phyloP scores from a whole-genome alignment of 2,888 invertebrate genomes.

The Drosophila flavopinicola region DNA sequence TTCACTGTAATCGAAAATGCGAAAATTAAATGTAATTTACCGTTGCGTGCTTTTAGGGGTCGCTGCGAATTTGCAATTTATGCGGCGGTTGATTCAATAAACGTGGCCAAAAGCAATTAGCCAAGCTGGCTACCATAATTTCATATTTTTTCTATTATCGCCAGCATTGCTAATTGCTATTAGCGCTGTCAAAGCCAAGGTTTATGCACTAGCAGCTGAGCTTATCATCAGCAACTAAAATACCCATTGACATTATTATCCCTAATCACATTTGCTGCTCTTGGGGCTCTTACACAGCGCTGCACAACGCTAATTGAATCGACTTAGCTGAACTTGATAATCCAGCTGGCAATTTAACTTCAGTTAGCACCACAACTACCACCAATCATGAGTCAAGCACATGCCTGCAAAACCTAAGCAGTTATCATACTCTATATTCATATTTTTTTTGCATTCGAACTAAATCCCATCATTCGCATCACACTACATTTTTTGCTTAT shows the following conservation, averaged over 20 bases:
- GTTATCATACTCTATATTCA: conserved; percentile 12
- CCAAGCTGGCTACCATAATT: conserved; percentile 61
- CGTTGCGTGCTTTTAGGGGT: conserved; percentile 52
- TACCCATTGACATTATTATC: conserved; percentile 64
- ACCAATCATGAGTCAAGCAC: conserved; percentile 12
- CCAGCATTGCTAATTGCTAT: conserved; percentile 68
- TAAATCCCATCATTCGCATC: conserved; percentile 14
- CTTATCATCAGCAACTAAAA: conserved; percentile 37
- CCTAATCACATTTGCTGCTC: conserved; percentile 66
- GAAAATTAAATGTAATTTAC: conserved; percentile 56
- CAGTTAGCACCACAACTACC: conserved; percentile 46
- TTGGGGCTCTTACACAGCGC: conserved; percentile 24
- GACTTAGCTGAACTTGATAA: conserved; percentile 41
- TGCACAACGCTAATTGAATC: conserved; percentile 61
- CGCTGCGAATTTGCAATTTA: conserved; percentile 59
- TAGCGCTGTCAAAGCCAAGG: conserved; percentile 66
- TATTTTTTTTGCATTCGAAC: neutral
- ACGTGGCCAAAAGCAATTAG: conserved; percentile 68
- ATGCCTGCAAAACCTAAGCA: neutral
- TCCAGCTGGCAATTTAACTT: conserved; percentile 57
- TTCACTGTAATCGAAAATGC: conserved; percentile 51
- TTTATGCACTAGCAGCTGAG: conserved; percentile 56
- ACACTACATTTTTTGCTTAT: conserved; percentile 4
- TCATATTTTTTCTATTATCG: conserved; percentile 36
- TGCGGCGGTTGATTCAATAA: conserved; percentile 61